These are phyloP conservation scores for Ciconia boyciana DNA, from an alignment of 2,113 vertebrate species.

Conservation along the genomic window DNA sequence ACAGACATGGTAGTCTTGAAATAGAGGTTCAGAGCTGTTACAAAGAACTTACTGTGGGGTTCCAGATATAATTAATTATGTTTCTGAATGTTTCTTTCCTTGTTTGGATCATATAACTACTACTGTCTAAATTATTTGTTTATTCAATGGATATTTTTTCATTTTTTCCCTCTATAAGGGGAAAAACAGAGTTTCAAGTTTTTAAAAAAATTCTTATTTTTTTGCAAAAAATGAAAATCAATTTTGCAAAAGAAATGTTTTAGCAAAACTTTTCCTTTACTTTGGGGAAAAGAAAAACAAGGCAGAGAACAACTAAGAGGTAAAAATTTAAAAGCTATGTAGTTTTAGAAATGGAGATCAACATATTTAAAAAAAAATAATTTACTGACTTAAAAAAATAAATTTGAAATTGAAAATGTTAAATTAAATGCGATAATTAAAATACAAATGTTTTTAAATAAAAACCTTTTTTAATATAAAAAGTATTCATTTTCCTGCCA, in stretches of 20 bases:
- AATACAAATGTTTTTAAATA: not conserved
- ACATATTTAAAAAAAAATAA: not conserved
- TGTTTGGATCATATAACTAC: not conserved
- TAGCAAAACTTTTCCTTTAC: not conserved
- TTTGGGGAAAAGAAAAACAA: not conserved
- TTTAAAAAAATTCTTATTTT: not conserved
- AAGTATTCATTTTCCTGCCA: not conserved
- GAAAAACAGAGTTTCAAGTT: not conserved
- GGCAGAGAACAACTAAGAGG: not conserved
- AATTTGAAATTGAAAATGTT: not conserved
- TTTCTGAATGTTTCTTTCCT: not conserved
- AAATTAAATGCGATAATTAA: not conserved
- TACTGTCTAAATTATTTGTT: not conserved
- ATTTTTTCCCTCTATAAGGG: not conserved
- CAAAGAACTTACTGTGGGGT: not conserved
- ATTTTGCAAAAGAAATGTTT: not conserved
- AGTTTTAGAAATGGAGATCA: not conserved
- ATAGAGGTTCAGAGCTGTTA: not conserved
- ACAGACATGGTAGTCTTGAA: not conserved
- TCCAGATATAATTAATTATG: not conserved
- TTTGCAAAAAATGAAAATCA: not conserved
- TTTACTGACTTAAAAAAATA: not conserved
- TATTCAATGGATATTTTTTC: not conserved
- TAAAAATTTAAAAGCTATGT: not conserved
- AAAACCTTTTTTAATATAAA: not conserved